Evolutionary conservation across 2,113 vertebrate species (phyloP).

Genomic region (Malurus alboscapulatus): DNA sequence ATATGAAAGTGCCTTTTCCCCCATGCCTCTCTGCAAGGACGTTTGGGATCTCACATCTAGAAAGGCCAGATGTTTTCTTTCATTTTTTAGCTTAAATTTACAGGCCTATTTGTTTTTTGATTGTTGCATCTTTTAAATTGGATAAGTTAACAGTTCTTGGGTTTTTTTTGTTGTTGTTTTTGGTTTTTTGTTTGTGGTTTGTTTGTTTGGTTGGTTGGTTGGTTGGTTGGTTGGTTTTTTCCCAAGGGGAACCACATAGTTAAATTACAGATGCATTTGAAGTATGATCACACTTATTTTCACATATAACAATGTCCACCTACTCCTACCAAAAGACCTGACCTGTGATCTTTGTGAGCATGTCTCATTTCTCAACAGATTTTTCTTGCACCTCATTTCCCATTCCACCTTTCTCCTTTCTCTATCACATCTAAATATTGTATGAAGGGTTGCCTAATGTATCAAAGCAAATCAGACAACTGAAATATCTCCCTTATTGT

Average conservation of each 20-base stretch:
- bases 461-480: not conserved
- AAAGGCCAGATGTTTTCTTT: not conserved
- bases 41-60: not conserved
- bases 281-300: not conserved
- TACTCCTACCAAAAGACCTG: not conserved
- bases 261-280: not conserved
- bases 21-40: not conserved
- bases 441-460: not conserved
- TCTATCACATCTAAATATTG: not conserved
- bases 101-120: not conserved
- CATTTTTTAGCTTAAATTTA: not conserved
- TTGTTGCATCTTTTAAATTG: not conserved
- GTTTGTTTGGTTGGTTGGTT: too few species aligned
- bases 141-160: not conserved
- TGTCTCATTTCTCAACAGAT: not conserved
- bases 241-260: rapidly evolving
- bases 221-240: not conserved
- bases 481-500: not conserved
- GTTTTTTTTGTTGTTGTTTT: not conserved
- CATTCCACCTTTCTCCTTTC: not conserved
- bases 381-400: not conserved
- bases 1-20: not conserved
- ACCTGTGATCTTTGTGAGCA: not conserved
- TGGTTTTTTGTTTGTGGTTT: too few species aligned
- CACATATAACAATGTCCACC: not conserved